phyloP scores from a whole-genome alignment of 1,140 invertebrate genomes.

The Drosophila burlai region DNA sequence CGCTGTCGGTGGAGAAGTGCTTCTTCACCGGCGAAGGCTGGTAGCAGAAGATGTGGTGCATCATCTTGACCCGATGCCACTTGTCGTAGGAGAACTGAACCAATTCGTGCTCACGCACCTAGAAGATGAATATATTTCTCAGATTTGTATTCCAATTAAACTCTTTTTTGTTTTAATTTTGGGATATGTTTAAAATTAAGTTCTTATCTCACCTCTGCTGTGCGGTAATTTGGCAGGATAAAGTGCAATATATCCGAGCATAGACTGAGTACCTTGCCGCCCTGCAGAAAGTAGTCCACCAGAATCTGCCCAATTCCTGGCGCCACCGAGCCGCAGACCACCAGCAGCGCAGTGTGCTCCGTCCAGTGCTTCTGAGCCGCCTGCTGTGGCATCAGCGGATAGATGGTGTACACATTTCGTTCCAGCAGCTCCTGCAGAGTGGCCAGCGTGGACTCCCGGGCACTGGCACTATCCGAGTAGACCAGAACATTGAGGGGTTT shows the following conservation, averaged over 20 bases:
- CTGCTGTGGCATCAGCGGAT: slow-evolving; percentile 88
- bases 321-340: slow-evolving; percentile 91
- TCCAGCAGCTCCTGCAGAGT: slow-evolving; percentile 90
- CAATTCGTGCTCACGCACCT: slow-evolving; percentile 92
- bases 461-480: slow-evolving; percentile 91
- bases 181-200: background rate
- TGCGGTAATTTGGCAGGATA: slow-evolving; percentile 92
- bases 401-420: slow-evolving; percentile 91
- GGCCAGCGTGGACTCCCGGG: slow-evolving; percentile 89
- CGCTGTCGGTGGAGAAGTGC: slow-evolving; percentile 90
- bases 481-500: slow-evolving; percentile 94
- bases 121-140: background rate
- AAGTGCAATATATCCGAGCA: slow-evolving; percentile 93
- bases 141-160: background rate
- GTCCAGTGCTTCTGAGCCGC: slow-evolving; percentile 89
- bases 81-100: slow-evolving; percentile 93
- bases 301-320: slow-evolving; percentile 88
- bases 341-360: slow-evolving; percentile 90
- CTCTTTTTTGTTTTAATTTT: background rate
- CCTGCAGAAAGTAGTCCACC: slow-evolving; percentile 90
- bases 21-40: slow-evolving; percentile 92
- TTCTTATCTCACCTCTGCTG: slow-evolving; percentile 88
- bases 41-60: slow-evolving; percentile 95
- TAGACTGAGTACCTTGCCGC: slow-evolving; percentile 92
- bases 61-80: slow-evolving; percentile 93